A percentile compares a stretch with the other conserved stretches of the same genome.
These are phyloP conservation scores for Hafferia zeledoni DNA, from an alignment of 2,797 vertebrate species.

Conservation along the genomic window DNA sequence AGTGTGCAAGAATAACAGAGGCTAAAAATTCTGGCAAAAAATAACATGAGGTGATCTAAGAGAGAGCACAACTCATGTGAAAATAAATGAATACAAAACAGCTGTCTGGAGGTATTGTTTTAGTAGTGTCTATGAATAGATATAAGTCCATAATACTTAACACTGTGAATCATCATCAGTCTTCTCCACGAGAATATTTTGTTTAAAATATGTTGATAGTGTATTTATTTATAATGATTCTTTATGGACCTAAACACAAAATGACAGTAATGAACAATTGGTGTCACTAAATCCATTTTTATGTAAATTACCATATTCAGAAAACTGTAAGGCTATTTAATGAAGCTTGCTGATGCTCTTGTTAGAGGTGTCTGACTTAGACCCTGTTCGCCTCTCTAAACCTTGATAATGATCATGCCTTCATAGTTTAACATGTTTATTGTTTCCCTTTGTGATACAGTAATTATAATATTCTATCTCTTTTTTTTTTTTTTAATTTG, in stretches of 20 bases:
- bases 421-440: constrained; percentile 56
- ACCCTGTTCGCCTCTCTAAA: constrained; percentile 57
- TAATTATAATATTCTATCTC: constrained; percentile 54
- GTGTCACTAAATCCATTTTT: constrained; percentile 75
- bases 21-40: not conserved
- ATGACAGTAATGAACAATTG: constrained; percentile 68
- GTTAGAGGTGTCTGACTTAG: constrained; percentile 71
- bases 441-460: constrained; percentile 48
- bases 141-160: constrained; percentile 25
- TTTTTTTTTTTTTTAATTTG: not conserved
- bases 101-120: not conserved
- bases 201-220: constrained; percentile 64
- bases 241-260: constrained; percentile 74
- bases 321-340: constrained; percentile 73
- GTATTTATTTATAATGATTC: constrained; percentile 74
- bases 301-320: constrained; percentile 72
- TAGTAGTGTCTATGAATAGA: not conserved
- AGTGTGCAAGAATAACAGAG: not conserved
- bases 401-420: constrained; percentile 48
- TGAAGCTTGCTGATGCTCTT: constrained; percentile 70
- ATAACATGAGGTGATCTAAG: not conserved
- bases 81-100: not conserved
- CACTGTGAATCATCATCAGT: constrained; percentile 57
- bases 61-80: not conserved
- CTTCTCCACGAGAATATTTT: constrained; percentile 44